Base-by-base conservation (phyloP, 1,140 invertebrate genomes). In the Drosophila novamexicana region DNA sequence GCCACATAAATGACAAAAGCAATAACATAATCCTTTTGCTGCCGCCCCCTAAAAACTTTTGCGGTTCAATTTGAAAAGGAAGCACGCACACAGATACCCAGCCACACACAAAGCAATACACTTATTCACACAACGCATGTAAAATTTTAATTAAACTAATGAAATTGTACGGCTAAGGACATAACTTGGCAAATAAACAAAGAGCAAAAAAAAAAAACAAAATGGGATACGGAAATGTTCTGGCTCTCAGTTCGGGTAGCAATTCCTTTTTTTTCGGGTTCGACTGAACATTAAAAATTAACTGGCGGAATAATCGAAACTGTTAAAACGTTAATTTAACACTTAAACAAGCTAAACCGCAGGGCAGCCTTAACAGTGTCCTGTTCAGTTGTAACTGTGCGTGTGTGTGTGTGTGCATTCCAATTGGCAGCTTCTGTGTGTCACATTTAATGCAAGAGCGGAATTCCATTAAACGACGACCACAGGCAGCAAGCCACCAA, bases 391-490 rank as follows among this genome's bases (percentile, higher is more conserved):
- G 77, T 75, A 73, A 69, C 42, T 34, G 14, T 14, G 14, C 14
- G 14, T 37, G 57, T 47, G 62, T 44, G 12, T 66, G 78, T 40
- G 49, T n/a, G 71, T 34, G 74, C 81, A 90, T 90, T 79, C 88
- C 81, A 77, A 91, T 85, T 84, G 83, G 80, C 84, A 88, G 85
- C 82, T 88, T 79, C 82, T 86, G 82, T 86, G 80, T 88, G 83
- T 88, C 84, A 89, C 83, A 88, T 88, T 89, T 88, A 88, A 88
- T 88, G 83, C 77, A 79, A 83, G 76, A 86, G 75, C 81, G 81
- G 85, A 90, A 90, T 90, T 90, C 85, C 86, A 90, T 90, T 90
- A 90, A 90, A 82, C 82, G 86, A 79, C 85, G 90, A 90, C 85
- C 85, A 58, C 85, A 90, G 79, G 79, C 84, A 81, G 58, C 83